Percentiles rank a stretch among this genome's conserved stretches.
Conservation (phyloP, 1,140 invertebrate genomes). For the Magallana gigas region DNA sequence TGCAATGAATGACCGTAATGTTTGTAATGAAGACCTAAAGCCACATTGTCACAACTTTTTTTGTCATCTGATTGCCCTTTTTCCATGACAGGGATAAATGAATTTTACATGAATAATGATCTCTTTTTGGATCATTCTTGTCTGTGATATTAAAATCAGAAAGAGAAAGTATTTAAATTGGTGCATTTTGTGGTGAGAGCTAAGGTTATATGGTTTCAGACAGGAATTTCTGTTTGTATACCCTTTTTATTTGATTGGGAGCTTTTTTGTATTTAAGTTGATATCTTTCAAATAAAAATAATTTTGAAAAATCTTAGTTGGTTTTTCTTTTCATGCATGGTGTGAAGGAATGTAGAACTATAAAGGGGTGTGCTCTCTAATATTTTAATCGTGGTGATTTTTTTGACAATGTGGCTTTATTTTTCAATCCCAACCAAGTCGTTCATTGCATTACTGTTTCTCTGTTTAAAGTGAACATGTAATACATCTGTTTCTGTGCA, state of each 20-base stretch:
- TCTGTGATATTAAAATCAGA: neutral
- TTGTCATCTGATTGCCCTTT: neutral
- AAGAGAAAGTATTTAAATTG: neutral
- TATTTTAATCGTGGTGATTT: neutral
- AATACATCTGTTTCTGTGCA: neutral
- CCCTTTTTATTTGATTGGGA: neutral
- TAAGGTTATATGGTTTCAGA: neutral
- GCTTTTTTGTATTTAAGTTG: conserved; percentile 26
- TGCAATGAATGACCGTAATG: conserved; percentile 21
- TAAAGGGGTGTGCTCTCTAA: conserved; percentile 14
- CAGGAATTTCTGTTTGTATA: neutral
- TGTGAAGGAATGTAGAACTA: neutral
- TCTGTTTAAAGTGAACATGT: neutral
- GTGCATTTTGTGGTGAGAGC: neutral
- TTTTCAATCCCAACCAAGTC: neutral
- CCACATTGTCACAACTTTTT: conserved; percentile 2
- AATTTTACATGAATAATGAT: neutral
- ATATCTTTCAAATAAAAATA: conserved; percentile 4
- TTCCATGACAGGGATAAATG: too few relatives aligned
- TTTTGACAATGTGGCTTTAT: conserved; percentile 17
- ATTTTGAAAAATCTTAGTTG: conserved; percentile 29
- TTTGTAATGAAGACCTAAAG: neutral
- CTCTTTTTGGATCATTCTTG: neutral
- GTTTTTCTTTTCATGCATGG: conserved; percentile 13
- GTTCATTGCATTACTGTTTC: neutral